Evolutionary conservation across 2,888 invertebrate species (phyloP), one percentile per base, ranked within the genome.

Genomic region (Amblyjoppa fuscipennis): DNA sequence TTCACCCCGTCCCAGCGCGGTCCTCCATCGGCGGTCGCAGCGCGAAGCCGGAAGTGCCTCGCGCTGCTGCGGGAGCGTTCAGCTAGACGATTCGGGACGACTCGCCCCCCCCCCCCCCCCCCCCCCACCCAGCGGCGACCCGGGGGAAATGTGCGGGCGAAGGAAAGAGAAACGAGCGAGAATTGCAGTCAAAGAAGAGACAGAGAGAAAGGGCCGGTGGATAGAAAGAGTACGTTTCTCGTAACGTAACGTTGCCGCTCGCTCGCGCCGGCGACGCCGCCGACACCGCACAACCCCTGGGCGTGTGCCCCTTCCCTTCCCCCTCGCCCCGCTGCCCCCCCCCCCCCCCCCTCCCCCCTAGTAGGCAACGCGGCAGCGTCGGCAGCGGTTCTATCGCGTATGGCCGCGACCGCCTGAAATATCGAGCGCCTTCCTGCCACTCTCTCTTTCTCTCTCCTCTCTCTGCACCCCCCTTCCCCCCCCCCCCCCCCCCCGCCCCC

Each of bases 321-420:
- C 87, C 85, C 85, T 85, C 59, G 64, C 83, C 38, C 38, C 38
- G 38, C 9, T 4, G 38, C 9, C 38, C 38, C 38, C 38, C 9
- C 38, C 38, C n/a, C n/a, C 9, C 38, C 38, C 38, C 38, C 9
- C 38, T 9, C 38, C 38, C 38, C 38, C 9, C 38, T 9, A 38
- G 53, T 64, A 45, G 34, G 64, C 75, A 78, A 71, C 66, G 80
- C 73, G 73, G 64, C 75, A 66, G 61, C 61, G 75, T 75, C 51
- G 64, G 51, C 64, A 7, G 64, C 75, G 75, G 64, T 51, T 81
- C 81, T 74, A 70, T 69, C 75, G 78, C 81, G 75, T 85, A 85
- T 85, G 78, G 79, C 82, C 89, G 89, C 91, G 90, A 90, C 90
- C 88, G 90, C 89, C 91, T 90, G 89, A 91, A 91, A 91, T 91